Base-by-base conservation (phyloP, 2,888 invertebrate genomes). In the Lasioglossum oenotherae region DNA sequence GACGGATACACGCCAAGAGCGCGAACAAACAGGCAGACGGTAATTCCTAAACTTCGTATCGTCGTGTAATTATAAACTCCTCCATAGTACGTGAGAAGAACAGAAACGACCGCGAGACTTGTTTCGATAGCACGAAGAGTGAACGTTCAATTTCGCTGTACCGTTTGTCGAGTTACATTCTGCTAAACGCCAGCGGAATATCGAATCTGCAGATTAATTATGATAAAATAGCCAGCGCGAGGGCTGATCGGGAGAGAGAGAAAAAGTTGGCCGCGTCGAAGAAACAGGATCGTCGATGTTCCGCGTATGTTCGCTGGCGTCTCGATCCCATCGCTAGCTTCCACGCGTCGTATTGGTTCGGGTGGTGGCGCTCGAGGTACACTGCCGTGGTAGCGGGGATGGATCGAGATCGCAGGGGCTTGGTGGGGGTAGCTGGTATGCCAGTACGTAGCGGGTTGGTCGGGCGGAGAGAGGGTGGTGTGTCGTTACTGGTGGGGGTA, bases 391-490 rank as follows among this genome's bases (percentile, higher is more conserved):
- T 16, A 4, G 60, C 4, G 60, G 60, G 60, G 60, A 60, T 60
- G 60, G 60, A 60, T 60, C 60, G 69, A 69, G 69, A 69, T 31
- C 69, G 38, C 69, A 23, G 6, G 2, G 6, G 16, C 16, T 31
- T 74, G 79, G 78, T 80, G 84, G 73, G 76, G 87, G 71, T 12
- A 27, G 78, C 31, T 53, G 57, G 38, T 44, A 76, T 77, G 76
- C 46, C 49, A n/a, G 75, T 57, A 74, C 69, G 46, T 35, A 72
- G 84, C 78, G 89, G 79, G 78, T 84, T 77, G 83, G 94, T 88
- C 86, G 91, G 87, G 91, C 90, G 67, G 94, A 69, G 86, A 94
- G 92, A 92, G 92, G 93, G 95, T 95, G 90, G 94, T 4, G 23
- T 38, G 19, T 23, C 4, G 94, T 2, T 90, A 92, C 94, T 95